A percentile compares a stretch with the other conserved stretches of the same genome.
phyloP scores from a whole-genome alignment of 1,140 invertebrate genomes.

The Orius insidiosus region DNA sequence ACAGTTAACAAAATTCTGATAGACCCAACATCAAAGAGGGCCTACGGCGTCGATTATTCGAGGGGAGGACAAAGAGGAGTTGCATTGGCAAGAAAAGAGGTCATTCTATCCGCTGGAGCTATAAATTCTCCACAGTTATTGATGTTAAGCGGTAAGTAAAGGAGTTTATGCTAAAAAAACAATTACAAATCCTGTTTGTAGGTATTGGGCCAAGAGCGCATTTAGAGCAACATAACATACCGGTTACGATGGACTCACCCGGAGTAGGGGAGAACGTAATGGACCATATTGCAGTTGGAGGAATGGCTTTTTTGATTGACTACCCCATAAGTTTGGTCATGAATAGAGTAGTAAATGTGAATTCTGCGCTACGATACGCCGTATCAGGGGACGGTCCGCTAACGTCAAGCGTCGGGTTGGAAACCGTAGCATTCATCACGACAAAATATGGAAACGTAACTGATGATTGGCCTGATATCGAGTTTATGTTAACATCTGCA shows the following conservation, averaged over 20 bases:
- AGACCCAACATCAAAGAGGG: conserved; percentile 44
- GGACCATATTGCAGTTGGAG: conserved; percentile 65
- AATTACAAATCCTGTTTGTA: not conserved
- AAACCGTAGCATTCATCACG: conserved; percentile 67
- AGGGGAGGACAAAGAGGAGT: conserved; percentile 42
- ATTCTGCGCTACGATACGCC: conserved; percentile 56
- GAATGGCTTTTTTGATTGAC: conserved; percentile 62
- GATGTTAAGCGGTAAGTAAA: conserved; percentile 55
- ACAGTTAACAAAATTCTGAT: conserved; percentile 62
- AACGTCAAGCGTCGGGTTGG: conserved; percentile 63
- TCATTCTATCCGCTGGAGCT: conserved; percentile 64
- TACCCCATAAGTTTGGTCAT: conserved; percentile 57
- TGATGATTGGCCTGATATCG: conserved; percentile 79
- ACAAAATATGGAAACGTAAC: conserved; percentile 69
- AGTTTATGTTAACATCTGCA: conserved; percentile 72
- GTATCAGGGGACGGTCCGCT: conserved; percentile 61
- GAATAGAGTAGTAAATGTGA: conserved; percentile 55
- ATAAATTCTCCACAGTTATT: conserved; percentile 68
- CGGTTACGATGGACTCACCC: conserved; percentile 36
- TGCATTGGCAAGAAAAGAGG: conserved; percentile 53
- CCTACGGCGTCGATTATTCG: conserved; percentile 62
- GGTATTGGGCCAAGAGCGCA: conserved; percentile 51
- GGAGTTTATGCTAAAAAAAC: too few species aligned
- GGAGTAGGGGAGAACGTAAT: conserved; percentile 68
- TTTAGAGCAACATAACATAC: conserved; percentile 34